Base-by-base conservation (phyloP, 92 coral and sea anemone species). In the Pocillopora meandrina region DNA sequence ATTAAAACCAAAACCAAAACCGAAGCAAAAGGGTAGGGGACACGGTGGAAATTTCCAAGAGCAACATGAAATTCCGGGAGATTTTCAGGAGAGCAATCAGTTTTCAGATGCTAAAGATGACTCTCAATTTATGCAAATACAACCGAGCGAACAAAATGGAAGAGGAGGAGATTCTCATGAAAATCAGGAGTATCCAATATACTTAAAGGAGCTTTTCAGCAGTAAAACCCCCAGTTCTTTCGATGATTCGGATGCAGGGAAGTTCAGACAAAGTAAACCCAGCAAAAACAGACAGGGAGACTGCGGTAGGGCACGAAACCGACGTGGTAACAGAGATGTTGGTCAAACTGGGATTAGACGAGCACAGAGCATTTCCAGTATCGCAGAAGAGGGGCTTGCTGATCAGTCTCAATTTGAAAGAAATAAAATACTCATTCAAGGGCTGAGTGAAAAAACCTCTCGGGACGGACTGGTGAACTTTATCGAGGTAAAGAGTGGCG, bases 401-500 rank as follows among this genome's bases (percentile, higher is more conserved):
- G 75, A 69, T 6, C 70, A 68, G 2, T 35, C 64, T 31, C 31
- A 3, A 65, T 62, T 86, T 62, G 95, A 90, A 49, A 79, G 87
- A 56, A 89, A 90, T 72, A 78, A 87, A 71, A 60, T 94, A 64
- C 89, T 86, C 0, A 68, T 94, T 5, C 69, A 65, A 26, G 95
- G 91, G 31, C 66, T 94, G 71, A 87, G 84, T 75, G 42, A 18
- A 58, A 35, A 19, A 17, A 94, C 93, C 12, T 92, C 98, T 2
- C 31, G 49, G 15, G 95, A 90, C 31, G 65, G 81, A 26, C 47
- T 94, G 76, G n/a, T 73, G 1, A 92, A 89, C 78, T 94, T 84
- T 71, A 80, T 92, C 66, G 95, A 94, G 60, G 90, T 83, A 59
- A 90, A 83, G 84, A 87, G 92, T n/a, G 89, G 87, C 26, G 91